Conservation (phyloP, 1,140 invertebrate species). For the Choristoneura fumiferana region DNA sequence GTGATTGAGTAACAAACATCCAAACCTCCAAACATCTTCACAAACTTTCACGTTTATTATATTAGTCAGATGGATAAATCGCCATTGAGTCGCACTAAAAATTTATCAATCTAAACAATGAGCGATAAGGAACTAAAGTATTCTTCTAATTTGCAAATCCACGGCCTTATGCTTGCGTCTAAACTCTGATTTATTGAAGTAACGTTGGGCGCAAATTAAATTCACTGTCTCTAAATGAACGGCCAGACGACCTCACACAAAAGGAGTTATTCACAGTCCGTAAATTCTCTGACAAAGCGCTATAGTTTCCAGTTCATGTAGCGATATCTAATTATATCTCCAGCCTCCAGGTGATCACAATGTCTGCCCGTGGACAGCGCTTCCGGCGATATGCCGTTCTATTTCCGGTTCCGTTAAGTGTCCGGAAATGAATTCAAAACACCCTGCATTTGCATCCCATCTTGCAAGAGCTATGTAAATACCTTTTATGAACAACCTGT, state of each 20-base stretch:
- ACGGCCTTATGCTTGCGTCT: no score
- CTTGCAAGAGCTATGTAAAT: not conserved
- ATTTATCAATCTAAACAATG: no score
- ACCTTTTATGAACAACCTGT: not conserved
- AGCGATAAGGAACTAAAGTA: no score
- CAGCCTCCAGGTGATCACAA: slow-evolving; percentile 25
- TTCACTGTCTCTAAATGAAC: not conserved
- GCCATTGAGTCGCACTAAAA: no score
- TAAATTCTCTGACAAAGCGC: slow-evolving; percentile 1
- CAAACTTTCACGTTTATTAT: no score
- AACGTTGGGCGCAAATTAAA: not conserved
- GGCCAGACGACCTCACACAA: not conserved
- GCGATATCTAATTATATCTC: slow-evolving; percentile 13
- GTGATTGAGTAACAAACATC: no score
- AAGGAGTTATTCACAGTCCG: not conserved
- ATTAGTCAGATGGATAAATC: no score
- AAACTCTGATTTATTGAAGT: no score
- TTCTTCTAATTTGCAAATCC: no score
- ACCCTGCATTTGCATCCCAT: slow-evolving; percentile 33
- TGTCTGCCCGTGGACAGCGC: slow-evolving; percentile 46
- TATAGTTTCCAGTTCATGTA: slow-evolving; percentile 4
- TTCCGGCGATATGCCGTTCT: slow-evolving; percentile 56
- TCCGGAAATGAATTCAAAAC: slow-evolving; percentile 69
- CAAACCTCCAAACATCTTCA: no score
- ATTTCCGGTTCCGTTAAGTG: slow-evolving; percentile 61